These are phyloP conservation scores for Coregonus sp. DNA, from an alignment of 2,797 vertebrate species.

Conservation along the genomic window DNA sequence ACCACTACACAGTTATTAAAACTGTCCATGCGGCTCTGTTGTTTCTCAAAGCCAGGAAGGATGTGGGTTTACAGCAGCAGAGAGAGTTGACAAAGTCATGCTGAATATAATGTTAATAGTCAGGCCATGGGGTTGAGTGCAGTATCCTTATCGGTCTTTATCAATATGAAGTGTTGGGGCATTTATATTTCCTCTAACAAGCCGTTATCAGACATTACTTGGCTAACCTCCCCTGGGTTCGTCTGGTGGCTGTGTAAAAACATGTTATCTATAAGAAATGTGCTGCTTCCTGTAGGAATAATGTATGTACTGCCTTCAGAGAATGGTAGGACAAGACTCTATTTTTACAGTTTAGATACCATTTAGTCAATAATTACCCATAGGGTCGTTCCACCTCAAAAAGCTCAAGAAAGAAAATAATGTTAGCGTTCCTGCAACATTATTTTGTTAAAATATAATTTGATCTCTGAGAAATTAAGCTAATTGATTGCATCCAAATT, in stretches of 20 bases:
- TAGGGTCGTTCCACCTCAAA: no score
- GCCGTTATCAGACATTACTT: slow-evolving; percentile 8
- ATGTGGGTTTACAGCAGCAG: slow-evolving; percentile 25
- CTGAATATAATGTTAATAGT: slow-evolving; percentile 1
- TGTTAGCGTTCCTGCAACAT: no score
- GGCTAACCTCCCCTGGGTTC: neutral
- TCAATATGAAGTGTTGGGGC: slow-evolving; percentile 23
- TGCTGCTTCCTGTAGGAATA: slow-evolving; percentile 23
- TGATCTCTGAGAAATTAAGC: no score
- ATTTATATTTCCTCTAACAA: neutral
- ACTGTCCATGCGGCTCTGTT: neutral
- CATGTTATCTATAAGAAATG: neutral
- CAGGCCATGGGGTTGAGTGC: neutral
- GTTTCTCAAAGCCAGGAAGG: neutral
- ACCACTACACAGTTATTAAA: neutral
- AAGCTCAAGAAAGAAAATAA: no score
- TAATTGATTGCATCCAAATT: no score
- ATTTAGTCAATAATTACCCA: neutral
- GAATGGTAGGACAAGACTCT: slow-evolving; percentile 2
- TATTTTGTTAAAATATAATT: no score
- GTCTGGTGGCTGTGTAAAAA: slow-evolving; percentile 3
- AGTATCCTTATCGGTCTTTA: slow-evolving; percentile 20
- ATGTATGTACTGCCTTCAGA: slow-evolving; percentile 27
- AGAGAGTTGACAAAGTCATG: neutral
- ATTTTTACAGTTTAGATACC: slow-evolving; percentile 1